Base-by-base conservation (phyloP, 2,888 invertebrate species). In the Gryllus longicercus region DNA sequence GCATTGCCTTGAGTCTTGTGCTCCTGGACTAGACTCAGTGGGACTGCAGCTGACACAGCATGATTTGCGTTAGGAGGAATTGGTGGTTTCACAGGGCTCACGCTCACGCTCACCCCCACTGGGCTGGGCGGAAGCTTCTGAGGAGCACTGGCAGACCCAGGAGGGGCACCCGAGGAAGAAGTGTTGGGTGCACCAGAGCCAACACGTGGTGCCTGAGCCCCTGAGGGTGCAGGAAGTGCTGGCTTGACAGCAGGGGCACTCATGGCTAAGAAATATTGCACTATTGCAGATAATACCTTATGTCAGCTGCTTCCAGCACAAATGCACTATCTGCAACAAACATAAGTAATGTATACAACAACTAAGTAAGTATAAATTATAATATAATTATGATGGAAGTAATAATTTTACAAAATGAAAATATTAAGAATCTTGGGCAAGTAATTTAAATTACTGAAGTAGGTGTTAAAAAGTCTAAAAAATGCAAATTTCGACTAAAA, bases 1-100 rank as follows among this genome's bases (percentile, higher is more conserved):
- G 25, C 80, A n/a, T 75, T 78, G 14, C 85, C 82, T n/a, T 85
- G 85, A 4, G 86, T 83, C 83, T 86, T 85, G 80, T 87, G 87
- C 80, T 87, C 87, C 81, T 87, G 87, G 12, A 87, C 87, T 82
- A 87, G 82, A 80, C 87, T 87, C 25, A 87, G 83, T 1, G 87
- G 87, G 76, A 87, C 86, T n/a, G 80, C 75, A 25, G 78, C 77
- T n/a, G 82, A 51, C 49, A 77, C 50, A 11, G 79, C 75, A 78
- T 82, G 82, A 75, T 82, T 82, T 21, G 81, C 76, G 76, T 77
- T 83, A 10, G 81, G 79, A 8, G 86, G 83, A 38, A 86, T 86
- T 81, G 87, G 86, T 10, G 87, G 84, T 0, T 86, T 87, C 14
- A 85, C 86, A 74, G 86, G 87, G 79, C 85, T 87, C 21, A 86